Conservation (phyloP, 2,797 vertebrate genomes). For the Tympanoctomys barrerae region DNA sequence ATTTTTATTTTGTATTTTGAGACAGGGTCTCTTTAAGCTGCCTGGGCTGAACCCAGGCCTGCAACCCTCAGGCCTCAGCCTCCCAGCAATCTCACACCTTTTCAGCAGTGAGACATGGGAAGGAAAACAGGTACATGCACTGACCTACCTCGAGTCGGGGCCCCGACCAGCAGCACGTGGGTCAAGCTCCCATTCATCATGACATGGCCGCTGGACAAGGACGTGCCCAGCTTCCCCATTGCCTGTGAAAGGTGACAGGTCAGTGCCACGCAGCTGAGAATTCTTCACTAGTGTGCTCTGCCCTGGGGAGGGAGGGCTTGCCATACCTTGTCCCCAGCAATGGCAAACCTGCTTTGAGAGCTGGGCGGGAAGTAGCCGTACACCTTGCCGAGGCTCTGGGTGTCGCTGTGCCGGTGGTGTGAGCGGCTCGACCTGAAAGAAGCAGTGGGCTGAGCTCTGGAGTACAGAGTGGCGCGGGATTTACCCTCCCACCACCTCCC, state of each 20-base stretch:
- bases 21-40: background rate
- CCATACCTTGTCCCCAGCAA: constrained; percentile 87
- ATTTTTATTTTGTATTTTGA: background rate
- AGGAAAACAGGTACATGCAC: rapidly evolving
- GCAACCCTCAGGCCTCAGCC: background rate
- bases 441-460: background rate
- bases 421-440: constrained; percentile 61
- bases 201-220: constrained; percentile 88
- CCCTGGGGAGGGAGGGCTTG: background rate
- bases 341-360: constrained; percentile 70
- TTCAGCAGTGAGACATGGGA: rapidly evolving
- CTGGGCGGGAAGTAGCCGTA: constrained; percentile 86
- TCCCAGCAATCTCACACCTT: background rate
- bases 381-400: constrained; percentile 85
- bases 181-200: constrained; percentile 83
- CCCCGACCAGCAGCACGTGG: constrained; percentile 87
- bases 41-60: background rate
- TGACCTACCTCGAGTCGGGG: constrained; percentile 88
- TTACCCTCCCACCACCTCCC: background rate
- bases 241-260: constrained; percentile 73
- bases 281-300: rapidly evolving
- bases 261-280: rapidly evolving
- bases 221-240: constrained; percentile 87
- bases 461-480: rapidly evolving
- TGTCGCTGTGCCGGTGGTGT: constrained; percentile 14